Evolutionary conservation across 1,140 invertebrate genomes (phyloP).

Genomic region (Paraescarpia echinospica): DNA sequence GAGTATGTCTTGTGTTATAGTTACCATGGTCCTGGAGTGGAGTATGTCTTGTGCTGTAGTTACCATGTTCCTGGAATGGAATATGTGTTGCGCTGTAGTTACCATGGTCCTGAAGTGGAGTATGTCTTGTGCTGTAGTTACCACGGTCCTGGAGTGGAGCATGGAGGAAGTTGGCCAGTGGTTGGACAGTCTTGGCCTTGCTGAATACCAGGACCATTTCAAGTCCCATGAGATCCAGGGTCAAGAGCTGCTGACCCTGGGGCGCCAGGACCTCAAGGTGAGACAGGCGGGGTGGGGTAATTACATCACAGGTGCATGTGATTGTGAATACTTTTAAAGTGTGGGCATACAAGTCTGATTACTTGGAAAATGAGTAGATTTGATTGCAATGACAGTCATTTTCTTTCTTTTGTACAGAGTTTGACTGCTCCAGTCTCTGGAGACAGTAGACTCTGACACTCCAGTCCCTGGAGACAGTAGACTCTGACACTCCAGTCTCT

Average conservation of each 20-base stretch:
- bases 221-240: constrained; percentile 88
- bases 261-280: constrained; percentile 66
- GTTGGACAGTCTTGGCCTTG: constrained; percentile 84
- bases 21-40: neutral
- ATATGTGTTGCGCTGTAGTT: constrained; percentile 32
- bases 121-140: constrained; percentile 38
- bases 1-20: neutral
- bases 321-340: no score
- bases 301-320: neutral
- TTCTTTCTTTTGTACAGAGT: neutral
- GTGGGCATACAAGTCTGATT: no score
- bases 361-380: neutral
- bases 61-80: constrained; percentile 59
- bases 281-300: neutral
- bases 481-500: no score
- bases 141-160: constrained; percentile 61
- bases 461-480: neutral
- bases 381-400: neutral
- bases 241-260: constrained; percentile 81
- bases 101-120: neutral
- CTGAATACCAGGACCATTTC: constrained; percentile 80
- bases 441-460: neutral
- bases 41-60: neutral
- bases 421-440: neutral
- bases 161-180: constrained; percentile 69